Conservation (phyloP, 2,113 vertebrate genomes). For the Pipa parva region DNA sequence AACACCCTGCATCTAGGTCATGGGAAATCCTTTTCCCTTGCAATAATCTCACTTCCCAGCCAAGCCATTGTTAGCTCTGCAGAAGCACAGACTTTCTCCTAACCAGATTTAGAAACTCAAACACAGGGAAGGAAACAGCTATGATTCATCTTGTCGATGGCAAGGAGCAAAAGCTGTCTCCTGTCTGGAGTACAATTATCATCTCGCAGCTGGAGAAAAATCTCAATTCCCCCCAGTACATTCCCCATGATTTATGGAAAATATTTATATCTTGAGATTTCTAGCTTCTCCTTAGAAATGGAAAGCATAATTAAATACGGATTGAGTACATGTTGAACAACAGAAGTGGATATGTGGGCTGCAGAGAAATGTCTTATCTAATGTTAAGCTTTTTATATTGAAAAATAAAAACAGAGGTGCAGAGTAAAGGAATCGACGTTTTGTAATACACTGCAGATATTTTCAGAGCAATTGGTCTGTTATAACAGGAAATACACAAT, state of each 20-base stretch:
- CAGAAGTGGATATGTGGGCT: no score
- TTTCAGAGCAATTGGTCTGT: no score
- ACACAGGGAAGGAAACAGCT: slow-evolving; percentile 24
- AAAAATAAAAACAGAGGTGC: no score
- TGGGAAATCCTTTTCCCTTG: slow-evolving; percentile 59
- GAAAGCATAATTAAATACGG: no score
- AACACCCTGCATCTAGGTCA: slow-evolving; percentile 56
- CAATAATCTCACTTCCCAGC: slow-evolving; percentile 51
- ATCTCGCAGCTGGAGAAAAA: slow-evolving; percentile 15
- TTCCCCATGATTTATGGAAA: neutral
- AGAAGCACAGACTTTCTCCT: neutral
- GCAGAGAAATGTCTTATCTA: no score
- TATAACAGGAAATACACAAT: no score
- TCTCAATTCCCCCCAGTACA: neutral
- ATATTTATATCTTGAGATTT: neutral
- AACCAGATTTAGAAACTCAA: neutral
- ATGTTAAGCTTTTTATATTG: no score
- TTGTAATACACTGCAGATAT: no score
- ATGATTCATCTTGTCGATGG: slow-evolving; percentile 23
- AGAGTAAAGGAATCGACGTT: no score
- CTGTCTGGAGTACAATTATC: slow-evolving; percentile 12
- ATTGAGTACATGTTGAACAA: no score
- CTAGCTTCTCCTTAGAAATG: neutral
- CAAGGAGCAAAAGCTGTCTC: slow-evolving; percentile 15
- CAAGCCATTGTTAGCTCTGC: slow-evolving; percentile 45